Percentiles rank a stretch among this genome's conserved stretches.
Conservation (phyloP, 2,113 vertebrate genomes). For the Syrmaticus mikado region DNA sequence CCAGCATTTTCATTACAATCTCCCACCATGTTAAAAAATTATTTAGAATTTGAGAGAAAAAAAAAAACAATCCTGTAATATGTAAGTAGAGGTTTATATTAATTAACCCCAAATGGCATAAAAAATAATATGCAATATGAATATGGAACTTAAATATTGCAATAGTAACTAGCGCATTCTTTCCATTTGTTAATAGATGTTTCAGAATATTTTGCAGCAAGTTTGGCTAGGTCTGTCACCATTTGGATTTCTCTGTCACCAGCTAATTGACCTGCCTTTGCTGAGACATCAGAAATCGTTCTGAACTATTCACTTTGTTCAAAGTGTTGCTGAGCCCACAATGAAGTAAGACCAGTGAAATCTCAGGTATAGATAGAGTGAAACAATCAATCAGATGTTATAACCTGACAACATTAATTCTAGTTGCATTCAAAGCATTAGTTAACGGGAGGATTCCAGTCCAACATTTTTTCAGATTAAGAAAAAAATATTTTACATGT, state of each 20-base stretch:
- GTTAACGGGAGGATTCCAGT: not conserved
- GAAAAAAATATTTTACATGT: not conserved
- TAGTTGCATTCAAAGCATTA: not conserved
- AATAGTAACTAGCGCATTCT: not conserved
- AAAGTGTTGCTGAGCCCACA: not conserved
- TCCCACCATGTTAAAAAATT: not conserved
- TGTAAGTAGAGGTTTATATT: not conserved
- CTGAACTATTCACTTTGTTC: not conserved
- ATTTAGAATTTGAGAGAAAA: not conserved
- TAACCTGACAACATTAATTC: not conserved
- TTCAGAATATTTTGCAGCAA: not conserved
- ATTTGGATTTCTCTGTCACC: not conserved
- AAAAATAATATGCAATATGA: not conserved
- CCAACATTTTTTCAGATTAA: not conserved
- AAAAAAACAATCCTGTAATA: not conserved
- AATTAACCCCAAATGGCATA: not conserved
- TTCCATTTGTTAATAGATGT: not conserved
- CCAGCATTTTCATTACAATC: not conserved
- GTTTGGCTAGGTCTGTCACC: not conserved
- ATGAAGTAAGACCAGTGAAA: not conserved
- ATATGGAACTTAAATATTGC: not conserved
- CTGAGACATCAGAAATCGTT: slow-evolving; percentile 31
- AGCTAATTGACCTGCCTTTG: slow-evolving; percentile 30
- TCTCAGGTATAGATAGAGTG: slow-evolving; percentile 14
- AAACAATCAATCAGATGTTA: slow-evolving; percentile 37